Conservation (phyloP, 2,113 vertebrate genomes). For the Pachypanchax playfairii region DNA sequence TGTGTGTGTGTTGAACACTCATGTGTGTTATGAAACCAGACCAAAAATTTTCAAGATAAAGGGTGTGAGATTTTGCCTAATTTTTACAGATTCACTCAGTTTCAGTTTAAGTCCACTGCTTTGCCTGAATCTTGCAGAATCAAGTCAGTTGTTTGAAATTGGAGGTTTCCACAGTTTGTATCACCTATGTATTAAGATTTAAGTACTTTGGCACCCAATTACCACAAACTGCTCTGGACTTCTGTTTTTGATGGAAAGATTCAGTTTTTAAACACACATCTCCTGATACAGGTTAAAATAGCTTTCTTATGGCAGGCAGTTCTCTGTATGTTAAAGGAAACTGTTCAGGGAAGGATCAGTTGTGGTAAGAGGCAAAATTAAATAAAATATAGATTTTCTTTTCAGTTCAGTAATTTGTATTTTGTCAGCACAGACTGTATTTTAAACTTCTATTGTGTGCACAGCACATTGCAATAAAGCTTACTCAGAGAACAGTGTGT, state of each 20-base stretch:
- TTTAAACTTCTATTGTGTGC: background rate
- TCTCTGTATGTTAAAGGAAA: too few species aligned
- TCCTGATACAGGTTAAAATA: too few species aligned
- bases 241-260: background rate
- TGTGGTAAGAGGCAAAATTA: background rate
- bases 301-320: too few species aligned
- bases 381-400: background rate
- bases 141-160: background rate
- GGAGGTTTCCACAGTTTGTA: background rate
- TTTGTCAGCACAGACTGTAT: background rate
- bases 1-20: constrained; percentile 6
- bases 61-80: constrained; percentile 2
- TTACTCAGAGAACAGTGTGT: background rate
- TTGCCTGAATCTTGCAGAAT: constrained; percentile 1
- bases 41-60: constrained; percentile 5
- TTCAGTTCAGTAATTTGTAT: constrained; percentile 7
- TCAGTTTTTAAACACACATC: background rate
- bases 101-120: background rate
- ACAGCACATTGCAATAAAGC: constrained; percentile 9
- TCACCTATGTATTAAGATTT: background rate
- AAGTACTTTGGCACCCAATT: background rate
- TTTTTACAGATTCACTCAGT: constrained; percentile 1
- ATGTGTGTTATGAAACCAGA: constrained; percentile 12
- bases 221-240: background rate
- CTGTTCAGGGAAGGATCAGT: too few species aligned